phyloP scores from a whole-genome alignment of 2,797 vertebrate genomes.

The Aldrovandia affinis region DNA sequence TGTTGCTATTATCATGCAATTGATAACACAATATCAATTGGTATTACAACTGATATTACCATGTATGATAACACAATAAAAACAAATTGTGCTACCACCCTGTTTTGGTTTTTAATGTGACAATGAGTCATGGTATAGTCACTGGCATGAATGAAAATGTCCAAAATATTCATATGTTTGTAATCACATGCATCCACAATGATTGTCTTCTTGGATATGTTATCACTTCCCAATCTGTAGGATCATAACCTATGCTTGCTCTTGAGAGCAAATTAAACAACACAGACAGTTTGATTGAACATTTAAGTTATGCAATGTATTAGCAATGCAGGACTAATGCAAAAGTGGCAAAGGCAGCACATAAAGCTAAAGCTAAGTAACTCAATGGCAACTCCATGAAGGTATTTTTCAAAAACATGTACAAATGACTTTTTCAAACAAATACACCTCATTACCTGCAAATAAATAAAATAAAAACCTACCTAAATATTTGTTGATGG shows the following conservation, averaged over 20 bases:
- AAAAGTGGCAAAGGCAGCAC: not conserved
- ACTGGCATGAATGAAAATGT: not conserved
- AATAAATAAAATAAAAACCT: not conserved
- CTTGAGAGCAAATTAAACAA: not conserved
- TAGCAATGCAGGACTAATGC: not conserved
- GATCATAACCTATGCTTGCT: not conserved
- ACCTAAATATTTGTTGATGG: not conserved
- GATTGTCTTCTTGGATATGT: not conserved
- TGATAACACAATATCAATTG: too few species aligned
- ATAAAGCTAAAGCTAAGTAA: not conserved
- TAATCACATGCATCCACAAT: not conserved
- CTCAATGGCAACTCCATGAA: not conserved
- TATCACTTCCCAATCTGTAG: not conserved
- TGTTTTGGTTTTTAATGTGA: conserved; percentile 1
- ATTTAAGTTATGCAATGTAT: not conserved
- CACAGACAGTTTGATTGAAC: not conserved
- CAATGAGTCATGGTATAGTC: not conserved
- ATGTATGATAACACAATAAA: not conserved
- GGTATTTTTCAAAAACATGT: not conserved
- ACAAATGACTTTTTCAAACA: not conserved
- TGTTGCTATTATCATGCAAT: too few species aligned
- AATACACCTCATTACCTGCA: not conserved
- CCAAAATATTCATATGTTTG: not conserved
- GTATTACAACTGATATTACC: too few species aligned
- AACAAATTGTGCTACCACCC: not conserved